Evolutionary conservation across 1,140 invertebrate species (phyloP).

Genomic region (Drosophila elegans): DNA sequence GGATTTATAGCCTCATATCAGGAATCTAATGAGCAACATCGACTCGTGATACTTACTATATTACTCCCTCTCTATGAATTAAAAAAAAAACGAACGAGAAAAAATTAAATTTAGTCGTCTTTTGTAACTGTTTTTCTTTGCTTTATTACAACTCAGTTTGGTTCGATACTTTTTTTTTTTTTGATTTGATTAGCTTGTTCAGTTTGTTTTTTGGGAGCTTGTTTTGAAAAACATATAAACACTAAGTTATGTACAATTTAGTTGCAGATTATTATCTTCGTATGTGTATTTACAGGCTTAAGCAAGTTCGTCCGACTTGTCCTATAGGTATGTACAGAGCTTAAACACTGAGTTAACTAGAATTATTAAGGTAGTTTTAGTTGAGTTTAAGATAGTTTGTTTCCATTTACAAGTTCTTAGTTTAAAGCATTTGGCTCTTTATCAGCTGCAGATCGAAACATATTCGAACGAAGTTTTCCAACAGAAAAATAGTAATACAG

Average conservation of each 20-base stretch:
- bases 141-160: constrained; percentile 34
- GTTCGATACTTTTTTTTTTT: constrained; percentile 7
- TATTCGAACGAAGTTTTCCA: constrained; percentile 37
- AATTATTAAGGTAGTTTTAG: constrained; percentile 57
- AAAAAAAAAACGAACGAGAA: no score
- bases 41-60: no score
- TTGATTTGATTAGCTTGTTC: constrained; percentile 41
- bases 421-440: constrained; percentile 60
- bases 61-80: no score
- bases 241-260: constrained; percentile 48
- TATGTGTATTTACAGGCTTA: constrained; percentile 39
- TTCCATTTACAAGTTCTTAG: constrained; percentile 23
- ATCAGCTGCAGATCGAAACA: constrained; percentile 48
- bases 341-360: constrained; percentile 41
- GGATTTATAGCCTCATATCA: no score
- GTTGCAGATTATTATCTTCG: constrained; percentile 11
- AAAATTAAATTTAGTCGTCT: constrained; percentile 10
- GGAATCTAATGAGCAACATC: no score
- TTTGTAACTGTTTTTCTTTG: constrained; percentile 13
- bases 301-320: constrained; percentile 32
- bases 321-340: constrained; percentile 69
- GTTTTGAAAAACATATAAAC: constrained; percentile 28
- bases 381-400: constrained; percentile 46
- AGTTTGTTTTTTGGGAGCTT: constrained; percentile 1
- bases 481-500: constrained; percentile 28